These are phyloP conservation scores for Masticophis lateralis DNA, from an alignment of 2,797 vertebrate species.

Conservation along the genomic window DNA sequence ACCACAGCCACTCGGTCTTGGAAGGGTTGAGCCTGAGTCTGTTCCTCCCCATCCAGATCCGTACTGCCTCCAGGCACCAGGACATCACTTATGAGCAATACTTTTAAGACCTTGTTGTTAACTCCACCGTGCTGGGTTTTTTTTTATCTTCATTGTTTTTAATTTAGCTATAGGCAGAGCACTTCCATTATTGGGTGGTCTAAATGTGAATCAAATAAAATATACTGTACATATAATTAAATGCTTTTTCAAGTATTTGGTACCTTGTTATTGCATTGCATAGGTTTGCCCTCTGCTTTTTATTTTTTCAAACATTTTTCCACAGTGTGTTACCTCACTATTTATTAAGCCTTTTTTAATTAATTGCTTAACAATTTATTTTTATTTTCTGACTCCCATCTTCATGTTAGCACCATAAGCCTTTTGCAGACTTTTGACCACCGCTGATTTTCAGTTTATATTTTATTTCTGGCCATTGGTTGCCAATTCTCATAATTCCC, in stretches of 20 bases:
- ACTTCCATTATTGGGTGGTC: neutral
- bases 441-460: neutral
- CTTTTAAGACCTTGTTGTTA: neutral
- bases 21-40: no score
- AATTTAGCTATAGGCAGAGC: neutral
- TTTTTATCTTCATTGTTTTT: neutral
- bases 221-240: neutral
- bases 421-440: neutral
- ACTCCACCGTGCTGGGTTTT: neutral
- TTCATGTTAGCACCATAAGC: neutral
- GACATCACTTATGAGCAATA: neutral
- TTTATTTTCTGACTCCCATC: neutral
- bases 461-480: neutral
- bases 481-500: neutral
- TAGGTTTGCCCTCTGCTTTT: no score
- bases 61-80: no score
- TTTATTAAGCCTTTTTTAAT: neutral
- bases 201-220: neutral
- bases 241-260: neutral
- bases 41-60: no score
- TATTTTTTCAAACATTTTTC: neutral
- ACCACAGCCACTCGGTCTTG: no score
- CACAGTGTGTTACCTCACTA: no score
- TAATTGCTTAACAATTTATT: neutral
- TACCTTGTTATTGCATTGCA: neutral